phyloP scores from a whole-genome alignment of 2,888 invertebrate species.

The Tetragonisca angustula region DNA sequence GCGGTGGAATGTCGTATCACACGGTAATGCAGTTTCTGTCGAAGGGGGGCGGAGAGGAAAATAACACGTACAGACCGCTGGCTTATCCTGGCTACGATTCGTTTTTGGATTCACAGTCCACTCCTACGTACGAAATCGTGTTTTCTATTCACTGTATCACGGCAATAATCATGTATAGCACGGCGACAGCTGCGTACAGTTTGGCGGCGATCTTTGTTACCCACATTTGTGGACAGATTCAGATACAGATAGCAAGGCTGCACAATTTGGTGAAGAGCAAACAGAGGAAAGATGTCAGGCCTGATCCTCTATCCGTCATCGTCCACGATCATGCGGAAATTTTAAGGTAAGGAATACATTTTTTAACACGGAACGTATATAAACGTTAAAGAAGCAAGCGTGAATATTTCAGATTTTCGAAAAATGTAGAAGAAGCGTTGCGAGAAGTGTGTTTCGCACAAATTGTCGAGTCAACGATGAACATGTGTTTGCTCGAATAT shows the following conservation, averaged over 20 bases:
- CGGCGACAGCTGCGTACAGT: conserved; percentile 60
- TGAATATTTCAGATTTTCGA: conserved; percentile 16
- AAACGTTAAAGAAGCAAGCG: too few relatives aligned
- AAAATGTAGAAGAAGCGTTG: conserved; percentile 6
- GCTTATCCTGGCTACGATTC: conserved; percentile 65
- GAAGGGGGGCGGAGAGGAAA: conserved; percentile 23
- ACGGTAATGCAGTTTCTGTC: conserved; percentile 44
- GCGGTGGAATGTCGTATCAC: conserved; percentile 57
- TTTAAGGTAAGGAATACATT: conserved; percentile 1
- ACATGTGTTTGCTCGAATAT: conserved; percentile 77
- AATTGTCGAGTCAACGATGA: conserved; percentile 76
- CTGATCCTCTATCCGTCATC: conserved; percentile 39
- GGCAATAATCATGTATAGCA: conserved; percentile 49
- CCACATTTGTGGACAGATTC: conserved; percentile 69
- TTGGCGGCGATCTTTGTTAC: conserved; percentile 66
- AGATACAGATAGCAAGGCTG: conserved; percentile 54
- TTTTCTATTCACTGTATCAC: conserved; percentile 56
- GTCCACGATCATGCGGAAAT: conserved; percentile 59
- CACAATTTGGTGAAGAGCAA: background rate
- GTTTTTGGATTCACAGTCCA: conserved; percentile 58
- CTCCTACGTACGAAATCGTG: conserved; percentile 68
- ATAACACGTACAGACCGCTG: conserved; percentile 58
- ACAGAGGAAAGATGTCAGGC: background rate
- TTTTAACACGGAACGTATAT: too few relatives aligned
- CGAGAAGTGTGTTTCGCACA: conserved; percentile 71